These are phyloP conservation scores for Podarcis lilfordi DNA, from an alignment of 2,797 vertebrate genomes.

Conservation along the genomic window DNA sequence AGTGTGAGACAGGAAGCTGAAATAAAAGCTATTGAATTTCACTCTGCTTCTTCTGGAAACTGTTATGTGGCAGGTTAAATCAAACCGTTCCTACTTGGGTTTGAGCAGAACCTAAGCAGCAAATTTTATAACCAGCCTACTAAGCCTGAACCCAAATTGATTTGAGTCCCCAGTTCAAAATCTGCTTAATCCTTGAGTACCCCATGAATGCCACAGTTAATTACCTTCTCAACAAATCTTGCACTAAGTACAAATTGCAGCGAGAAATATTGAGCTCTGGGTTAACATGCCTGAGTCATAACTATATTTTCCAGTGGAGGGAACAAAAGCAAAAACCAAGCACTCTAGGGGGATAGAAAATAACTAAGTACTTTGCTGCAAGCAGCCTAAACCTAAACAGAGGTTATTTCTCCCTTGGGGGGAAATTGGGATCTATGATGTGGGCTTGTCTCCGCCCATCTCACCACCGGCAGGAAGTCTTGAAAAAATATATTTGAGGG, in stretches of 20 bases:
- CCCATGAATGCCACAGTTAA: not conserved
- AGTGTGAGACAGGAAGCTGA: conserved; percentile 21
- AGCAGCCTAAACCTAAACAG: not conserved
- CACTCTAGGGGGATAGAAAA: not conserved
- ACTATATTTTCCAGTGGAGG: not conserved
- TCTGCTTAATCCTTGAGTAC: not conserved
- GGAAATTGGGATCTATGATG: not conserved
- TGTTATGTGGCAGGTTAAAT: not conserved
- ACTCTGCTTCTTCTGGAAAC: conserved; percentile 38
- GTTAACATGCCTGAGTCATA: not conserved
- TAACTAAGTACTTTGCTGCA: not conserved
- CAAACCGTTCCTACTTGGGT: not conserved
- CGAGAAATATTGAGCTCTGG: not conserved
- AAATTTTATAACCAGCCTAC: not conserved
- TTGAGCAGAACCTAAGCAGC: not conserved
- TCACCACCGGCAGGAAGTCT: too few relatives aligned
- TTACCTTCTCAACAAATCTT: not conserved
- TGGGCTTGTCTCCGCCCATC: too few relatives aligned
- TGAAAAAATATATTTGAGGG: too few relatives aligned
- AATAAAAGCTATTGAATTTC: conserved; percentile 8
- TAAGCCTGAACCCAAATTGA: not conserved
- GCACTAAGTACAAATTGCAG: not conserved
- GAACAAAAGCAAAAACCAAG: not conserved
- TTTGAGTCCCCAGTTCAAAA: not conserved
- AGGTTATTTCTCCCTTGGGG: not conserved